Percentiles rank a stretch among this genome's conserved stretches.
These are phyloP conservation scores for Holcopasites calliopsidis DNA, from an alignment of 1,140 invertebrate species.

Conservation along the genomic window DNA sequence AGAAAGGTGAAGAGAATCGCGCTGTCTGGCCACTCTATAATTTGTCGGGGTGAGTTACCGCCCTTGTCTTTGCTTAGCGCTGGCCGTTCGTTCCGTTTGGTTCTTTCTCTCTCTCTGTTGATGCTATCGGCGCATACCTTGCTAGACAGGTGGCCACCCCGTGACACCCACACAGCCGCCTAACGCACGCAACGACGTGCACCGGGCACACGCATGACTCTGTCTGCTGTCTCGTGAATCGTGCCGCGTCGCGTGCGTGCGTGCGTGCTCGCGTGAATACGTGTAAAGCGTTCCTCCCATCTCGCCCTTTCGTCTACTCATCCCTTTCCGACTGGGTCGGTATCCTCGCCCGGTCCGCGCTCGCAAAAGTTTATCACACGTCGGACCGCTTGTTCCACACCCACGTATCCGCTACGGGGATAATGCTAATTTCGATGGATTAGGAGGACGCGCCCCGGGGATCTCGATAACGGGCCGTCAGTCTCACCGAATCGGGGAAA, in stretches of 20 bases:
- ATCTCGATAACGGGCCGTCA: constrained; percentile 33
- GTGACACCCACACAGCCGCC: constrained; percentile 73
- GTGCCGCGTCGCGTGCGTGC: constrained; percentile 42
- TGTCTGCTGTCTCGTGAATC: constrained; percentile 39
- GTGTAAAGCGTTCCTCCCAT: constrained; percentile 1
- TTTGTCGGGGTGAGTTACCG: constrained; percentile 79
- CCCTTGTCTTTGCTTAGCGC: constrained; percentile 76
- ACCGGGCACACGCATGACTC: constrained; percentile 30
- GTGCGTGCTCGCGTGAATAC: constrained; percentile 36
- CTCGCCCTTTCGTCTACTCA: not conserved
- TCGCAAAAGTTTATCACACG: constrained; percentile 48
- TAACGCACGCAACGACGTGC: constrained; percentile 62
- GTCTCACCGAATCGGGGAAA: not conserved
- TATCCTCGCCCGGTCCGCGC: not conserved
- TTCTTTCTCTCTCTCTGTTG: constrained; percentile 62
- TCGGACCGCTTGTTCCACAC: constrained; percentile 42
- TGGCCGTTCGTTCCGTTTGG: constrained; percentile 74
- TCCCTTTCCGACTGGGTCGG: not conserved
- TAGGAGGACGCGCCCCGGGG: constrained; percentile 15
- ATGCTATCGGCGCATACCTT: constrained; percentile 78
- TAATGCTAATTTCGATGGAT: constrained; percentile 49
- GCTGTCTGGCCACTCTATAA: constrained; percentile 77
- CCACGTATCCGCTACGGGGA: constrained; percentile 29
- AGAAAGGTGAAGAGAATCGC: constrained; percentile 67
- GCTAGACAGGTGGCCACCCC: constrained; percentile 77